phyloP scores from a whole-genome alignment of 2,797 vertebrate genomes.

The Selene dorsalis region DNA sequence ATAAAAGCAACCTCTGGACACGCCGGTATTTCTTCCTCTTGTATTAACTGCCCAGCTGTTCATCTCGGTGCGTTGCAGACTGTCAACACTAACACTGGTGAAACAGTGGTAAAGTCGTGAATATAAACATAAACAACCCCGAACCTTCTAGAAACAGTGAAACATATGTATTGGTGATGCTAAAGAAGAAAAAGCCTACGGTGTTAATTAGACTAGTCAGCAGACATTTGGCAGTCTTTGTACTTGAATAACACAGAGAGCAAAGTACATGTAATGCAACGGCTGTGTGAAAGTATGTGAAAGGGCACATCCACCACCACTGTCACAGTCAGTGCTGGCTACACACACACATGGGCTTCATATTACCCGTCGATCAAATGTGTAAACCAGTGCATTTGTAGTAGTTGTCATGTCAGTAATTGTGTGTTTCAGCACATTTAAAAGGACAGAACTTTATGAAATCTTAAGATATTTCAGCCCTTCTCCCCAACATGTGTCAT shows the following conservation, averaged over 20 bases:
- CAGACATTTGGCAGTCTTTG: not conserved
- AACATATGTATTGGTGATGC: not conserved
- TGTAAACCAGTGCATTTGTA: not conserved
- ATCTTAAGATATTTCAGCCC: not conserved
- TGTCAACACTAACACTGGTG: not conserved
- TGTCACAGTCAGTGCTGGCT: not conserved
- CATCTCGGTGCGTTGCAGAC: not conserved
- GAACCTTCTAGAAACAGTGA: not conserved
- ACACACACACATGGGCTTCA: not conserved
- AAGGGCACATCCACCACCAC: conserved; percentile 43
- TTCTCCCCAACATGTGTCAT: not conserved
- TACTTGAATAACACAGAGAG: not conserved
- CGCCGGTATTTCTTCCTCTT: not conserved
- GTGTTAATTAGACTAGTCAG: not conserved
- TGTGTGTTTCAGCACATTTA: not conserved
- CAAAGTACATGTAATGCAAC: conserved; percentile 59
- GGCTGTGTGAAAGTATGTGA: conserved; percentile 55
- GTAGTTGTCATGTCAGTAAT: not conserved
- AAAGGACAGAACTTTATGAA: not conserved
- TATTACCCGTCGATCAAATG: not conserved
- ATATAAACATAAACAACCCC: conserved; percentile 25
- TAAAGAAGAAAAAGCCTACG: fast-evolving
- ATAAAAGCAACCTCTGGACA: not conserved
- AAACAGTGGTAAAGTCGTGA: not conserved
- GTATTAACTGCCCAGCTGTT: not conserved